Evolutionary conservation across 2,888 invertebrate species (phyloP).

Genomic region (Drosophila kanekoi): DNA sequence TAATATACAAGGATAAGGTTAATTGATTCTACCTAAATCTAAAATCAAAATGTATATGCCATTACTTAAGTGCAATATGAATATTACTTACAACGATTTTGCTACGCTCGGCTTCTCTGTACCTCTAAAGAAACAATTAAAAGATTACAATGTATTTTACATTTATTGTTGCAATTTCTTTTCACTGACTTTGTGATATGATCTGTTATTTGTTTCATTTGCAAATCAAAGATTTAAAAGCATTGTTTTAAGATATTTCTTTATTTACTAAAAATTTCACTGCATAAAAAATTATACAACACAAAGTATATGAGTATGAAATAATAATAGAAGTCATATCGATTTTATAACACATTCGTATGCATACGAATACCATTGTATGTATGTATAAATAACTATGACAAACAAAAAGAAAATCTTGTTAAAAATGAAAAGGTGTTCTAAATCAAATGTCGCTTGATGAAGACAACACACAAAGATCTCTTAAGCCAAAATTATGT

Average conservation of each 20-base stretch:
- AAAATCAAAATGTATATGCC: too few species aligned
- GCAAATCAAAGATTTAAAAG: neutral
- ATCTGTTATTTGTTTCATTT: neutral
- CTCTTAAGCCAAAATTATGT: slow-evolving; percentile 44
- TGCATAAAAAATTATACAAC: slow-evolving; percentile 80
- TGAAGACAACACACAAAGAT: slow-evolving; percentile 37
- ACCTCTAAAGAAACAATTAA: slow-evolving; percentile 33
- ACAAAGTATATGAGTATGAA: slow-evolving; percentile 71
- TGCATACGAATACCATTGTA: slow-evolving; percentile 67
- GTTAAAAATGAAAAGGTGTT: slow-evolving; percentile 40
- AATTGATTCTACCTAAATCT: slow-evolving; percentile 4
- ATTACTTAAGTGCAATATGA: slow-evolving; percentile 51
- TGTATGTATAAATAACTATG: slow-evolving; percentile 57
- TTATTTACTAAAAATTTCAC: slow-evolving; percentile 76
- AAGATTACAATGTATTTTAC: slow-evolving; percentile 14
- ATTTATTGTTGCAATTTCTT: neutral
- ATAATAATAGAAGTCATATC: slow-evolving; percentile 69
- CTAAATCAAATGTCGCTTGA: slow-evolving; percentile 36
- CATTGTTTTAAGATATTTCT: slow-evolving; percentile 49
- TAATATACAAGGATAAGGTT: neutral
- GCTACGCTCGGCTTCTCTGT: slow-evolving; percentile 65
- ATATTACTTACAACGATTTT: slow-evolving; percentile 34
- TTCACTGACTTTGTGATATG: neutral
- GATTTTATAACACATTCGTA: slow-evolving; percentile 73
- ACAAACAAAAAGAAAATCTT: slow-evolving; percentile 48